Percentiles rank a stretch among this genome's conserved stretches.
phyloP scores from a whole-genome alignment of 2,113 vertebrate species.

The Otolemur garnettii region DNA sequence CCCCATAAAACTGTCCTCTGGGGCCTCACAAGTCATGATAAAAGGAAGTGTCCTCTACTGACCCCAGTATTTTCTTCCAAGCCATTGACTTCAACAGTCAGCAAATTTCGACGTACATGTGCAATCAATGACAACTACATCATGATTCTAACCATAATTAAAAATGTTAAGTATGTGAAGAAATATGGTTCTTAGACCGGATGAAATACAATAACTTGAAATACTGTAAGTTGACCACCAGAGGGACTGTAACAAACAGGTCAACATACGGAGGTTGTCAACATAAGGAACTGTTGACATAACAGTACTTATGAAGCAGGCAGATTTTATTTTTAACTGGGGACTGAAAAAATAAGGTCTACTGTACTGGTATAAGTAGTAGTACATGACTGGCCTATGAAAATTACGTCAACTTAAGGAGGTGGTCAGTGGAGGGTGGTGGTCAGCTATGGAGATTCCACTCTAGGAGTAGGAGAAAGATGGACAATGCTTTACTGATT shows the following conservation, averaged over 20 bases:
- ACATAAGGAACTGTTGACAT: no score
- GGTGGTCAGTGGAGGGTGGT: no score
- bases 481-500: background rate
- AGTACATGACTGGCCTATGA: no score
- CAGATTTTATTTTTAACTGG: slow-evolving; percentile 80
- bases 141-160: background rate
- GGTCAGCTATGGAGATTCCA: no score
- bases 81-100: background rate
- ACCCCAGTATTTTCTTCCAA: background rate
- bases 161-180: background rate
- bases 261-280: no score
- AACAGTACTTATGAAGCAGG: slow-evolving; percentile 61
- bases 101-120: background rate
- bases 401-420: no score
- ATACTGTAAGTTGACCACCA: no score
- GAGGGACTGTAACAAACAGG: no score
- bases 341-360: slow-evolving; percentile 45
- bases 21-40: background rate
- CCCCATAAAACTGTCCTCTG: background rate
- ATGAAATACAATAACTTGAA: no score
- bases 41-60: background rate
- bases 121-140: background rate
- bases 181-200: background rate
- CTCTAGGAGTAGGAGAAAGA: background rate
- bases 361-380: no score